phyloP scores from a whole-genome alignment of 1,140 invertebrate genomes.

The Eciton burchellii region DNA sequence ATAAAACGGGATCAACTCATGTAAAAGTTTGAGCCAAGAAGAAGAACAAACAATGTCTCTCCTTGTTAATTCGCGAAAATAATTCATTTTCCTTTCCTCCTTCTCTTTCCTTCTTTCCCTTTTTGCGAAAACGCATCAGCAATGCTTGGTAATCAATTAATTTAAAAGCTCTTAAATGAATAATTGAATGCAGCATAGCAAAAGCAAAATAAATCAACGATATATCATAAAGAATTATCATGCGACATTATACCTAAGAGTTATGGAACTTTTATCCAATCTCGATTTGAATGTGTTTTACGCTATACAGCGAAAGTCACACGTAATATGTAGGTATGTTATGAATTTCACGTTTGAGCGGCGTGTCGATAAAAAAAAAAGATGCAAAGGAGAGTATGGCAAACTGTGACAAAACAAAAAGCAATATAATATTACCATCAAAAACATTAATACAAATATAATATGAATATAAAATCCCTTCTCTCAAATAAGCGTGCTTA shows the following conservation, averaged over 20 bases:
- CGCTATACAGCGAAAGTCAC: constrained; percentile 44
- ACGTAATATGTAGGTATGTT: constrained; percentile 52
- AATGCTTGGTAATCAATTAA: background rate
- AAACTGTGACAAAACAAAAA: constrained; percentile 80
- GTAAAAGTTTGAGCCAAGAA: constrained; percentile 13
- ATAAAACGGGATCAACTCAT: background rate
- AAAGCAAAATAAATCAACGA: background rate
- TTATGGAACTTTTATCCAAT: constrained; percentile 70
- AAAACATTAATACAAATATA: constrained; percentile 62
- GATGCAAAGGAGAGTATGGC: constrained; percentile 77
- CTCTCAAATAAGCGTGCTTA: constrained; percentile 71
- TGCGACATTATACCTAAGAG: constrained; percentile 33
- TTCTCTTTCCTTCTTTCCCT: background rate
- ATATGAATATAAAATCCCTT: constrained; percentile 38
- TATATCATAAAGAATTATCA: background rate
- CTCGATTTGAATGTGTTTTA: constrained; percentile 53
- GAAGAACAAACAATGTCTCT: background rate
- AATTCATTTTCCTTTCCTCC: background rate
- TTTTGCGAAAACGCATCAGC: background rate
- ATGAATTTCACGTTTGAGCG: constrained; percentile 50
- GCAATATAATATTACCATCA: constrained; percentile 69
- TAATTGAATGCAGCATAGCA: background rate
- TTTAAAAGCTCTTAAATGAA: background rate
- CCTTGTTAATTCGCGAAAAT: background rate
- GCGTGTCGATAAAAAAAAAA: constrained; percentile 70